Conservation (phyloP, 2,888 invertebrate species). For the Agonopterix alstromeriana region DNA sequence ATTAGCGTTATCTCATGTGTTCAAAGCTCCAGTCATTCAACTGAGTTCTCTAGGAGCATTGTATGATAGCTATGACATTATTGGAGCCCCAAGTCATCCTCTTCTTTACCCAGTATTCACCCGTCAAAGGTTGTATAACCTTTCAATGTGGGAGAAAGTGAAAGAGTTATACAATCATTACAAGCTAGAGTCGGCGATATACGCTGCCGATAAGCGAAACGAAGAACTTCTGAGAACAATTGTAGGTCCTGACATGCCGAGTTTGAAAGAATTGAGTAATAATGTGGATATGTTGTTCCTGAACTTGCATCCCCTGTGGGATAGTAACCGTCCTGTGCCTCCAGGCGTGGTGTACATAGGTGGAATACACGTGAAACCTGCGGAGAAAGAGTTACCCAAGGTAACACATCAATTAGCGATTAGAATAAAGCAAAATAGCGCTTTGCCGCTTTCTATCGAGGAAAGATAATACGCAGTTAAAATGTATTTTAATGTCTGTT, state of each 20-base stretch:
- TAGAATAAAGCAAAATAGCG: no score
- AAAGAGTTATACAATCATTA: constrained; percentile 13
- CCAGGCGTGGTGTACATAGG: constrained; percentile 33
- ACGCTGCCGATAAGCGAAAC: constrained; percentile 2
- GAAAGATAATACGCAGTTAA: no score
- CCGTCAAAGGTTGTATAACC: constrained; percentile 19
- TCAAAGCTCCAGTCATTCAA: not conserved
- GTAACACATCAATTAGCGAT: constrained; percentile 10
- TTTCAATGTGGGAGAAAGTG: constrained; percentile 26
- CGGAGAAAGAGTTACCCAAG: constrained; percentile 20
- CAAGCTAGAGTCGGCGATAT: not conserved
- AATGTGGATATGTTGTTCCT: constrained; percentile 33
- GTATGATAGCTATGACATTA: not conserved
- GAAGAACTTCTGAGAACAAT: constrained; percentile 8
- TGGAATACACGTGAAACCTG: constrained; percentile 29
- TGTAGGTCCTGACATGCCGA: constrained; percentile 17
- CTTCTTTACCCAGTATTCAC: constrained; percentile 14
- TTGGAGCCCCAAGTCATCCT: not conserved
- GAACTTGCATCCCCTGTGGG: constrained; percentile 35
- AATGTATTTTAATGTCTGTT: no score
- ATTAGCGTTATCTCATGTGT: not conserved
- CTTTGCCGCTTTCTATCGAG: no score
- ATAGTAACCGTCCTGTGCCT: constrained; percentile 29
- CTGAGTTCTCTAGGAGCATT: not conserved
- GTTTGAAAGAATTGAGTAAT: constrained; percentile 8